phyloP scores from a whole-genome alignment of 2,888 invertebrate species.

The Stenoptilia bipunctidactyla region DNA sequence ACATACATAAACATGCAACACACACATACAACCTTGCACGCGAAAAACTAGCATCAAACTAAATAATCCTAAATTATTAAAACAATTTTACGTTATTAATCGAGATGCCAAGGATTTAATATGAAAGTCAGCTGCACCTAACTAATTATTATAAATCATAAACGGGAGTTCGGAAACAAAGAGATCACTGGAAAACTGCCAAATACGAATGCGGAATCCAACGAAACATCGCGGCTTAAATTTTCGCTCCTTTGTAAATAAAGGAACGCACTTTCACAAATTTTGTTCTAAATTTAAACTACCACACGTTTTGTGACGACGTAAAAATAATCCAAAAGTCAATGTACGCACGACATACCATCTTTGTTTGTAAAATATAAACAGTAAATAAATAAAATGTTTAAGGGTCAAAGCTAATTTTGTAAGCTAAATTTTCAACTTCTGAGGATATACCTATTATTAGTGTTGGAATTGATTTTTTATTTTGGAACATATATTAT shows the following conservation, averaged over 20 bases:
- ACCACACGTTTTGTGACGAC: slow-evolving; percentile 5
- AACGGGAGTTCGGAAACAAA: slow-evolving; percentile 36
- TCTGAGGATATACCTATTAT: no score
- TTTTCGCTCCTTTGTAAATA: slow-evolving; percentile 7
- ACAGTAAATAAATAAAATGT: no score
- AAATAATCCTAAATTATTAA: no score
- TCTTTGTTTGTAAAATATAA: no score
- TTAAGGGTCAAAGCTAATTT: background rate
- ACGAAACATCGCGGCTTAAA: background rate
- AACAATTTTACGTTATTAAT: no score
- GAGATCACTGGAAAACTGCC: slow-evolving; percentile 41
- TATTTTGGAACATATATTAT: no score
- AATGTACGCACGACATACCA: slow-evolving; percentile 10
- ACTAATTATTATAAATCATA: slow-evolving; percentile 36
- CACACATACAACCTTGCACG: no score
- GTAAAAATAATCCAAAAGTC: slow-evolving; percentile 18
- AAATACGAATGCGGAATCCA: slow-evolving; percentile 16
- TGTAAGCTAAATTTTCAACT: no score
- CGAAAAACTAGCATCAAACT: no score
- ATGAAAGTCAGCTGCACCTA: background rate
- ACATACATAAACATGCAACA: no score
- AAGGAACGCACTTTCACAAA: slow-evolving; percentile 3
- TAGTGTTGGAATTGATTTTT: no score
- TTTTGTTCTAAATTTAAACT: slow-evolving; percentile 7
- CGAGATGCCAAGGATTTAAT: background rate